Evolutionary conservation across 2,888 invertebrate genomes (phyloP), one percentile per base, ranked within the genome.

Genomic region (Onchidella celtica): DNA sequence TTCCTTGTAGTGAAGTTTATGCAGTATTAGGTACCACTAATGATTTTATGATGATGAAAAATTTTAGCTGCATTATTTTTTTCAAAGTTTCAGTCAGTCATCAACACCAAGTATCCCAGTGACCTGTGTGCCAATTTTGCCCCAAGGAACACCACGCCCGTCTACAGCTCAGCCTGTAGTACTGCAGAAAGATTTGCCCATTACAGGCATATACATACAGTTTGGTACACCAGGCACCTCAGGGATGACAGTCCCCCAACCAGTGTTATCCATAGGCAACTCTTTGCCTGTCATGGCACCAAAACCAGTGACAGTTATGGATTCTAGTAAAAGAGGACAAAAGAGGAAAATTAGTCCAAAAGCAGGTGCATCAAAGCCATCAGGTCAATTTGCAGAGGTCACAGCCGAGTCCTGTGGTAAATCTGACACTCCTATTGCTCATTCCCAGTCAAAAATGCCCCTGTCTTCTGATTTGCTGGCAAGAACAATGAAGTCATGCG

Each of bases 391-490:
- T n/a, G n/a, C n/a, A n/a, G n/a, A n/a, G n/a, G n/a, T n/a, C n/a
- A n/a, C n/a, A n/a, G n/a, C n/a, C n/a, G n/a, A n/a, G n/a, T n/a
- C 27, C 38, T 69, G 40, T 24, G 4, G 69, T 40, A 40, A 1
- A 24, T 38, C 14, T 57, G 1, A 11, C 72, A 57, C 3, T 2
- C 6, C n/a, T 55, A 57, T n/a, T n/a, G n/a, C n/a, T n/a, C n/a
- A n/a, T n/a, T n/a, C n/a, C n/a, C n/a, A n/a, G n/a, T n/a, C n/a
- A n/a, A n/a, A n/a, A n/a, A n/a, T n/a, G n/a, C n/a, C n/a, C n/a
- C n/a, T n/a, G n/a, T 81, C 81, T 29, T 61, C 74, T n/a, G 81
- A 81, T 36, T 3, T 81, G n/a, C 27, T 81, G n/a, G 61, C 74
- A 6, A 72, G 65, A 61, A 69, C 75, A 17, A 47, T 81, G 68